These are phyloP conservation scores for Lissocephala sabroskyi DNA, from an alignment of 2,888 invertebrate genomes.

Conservation along the genomic window DNA sequence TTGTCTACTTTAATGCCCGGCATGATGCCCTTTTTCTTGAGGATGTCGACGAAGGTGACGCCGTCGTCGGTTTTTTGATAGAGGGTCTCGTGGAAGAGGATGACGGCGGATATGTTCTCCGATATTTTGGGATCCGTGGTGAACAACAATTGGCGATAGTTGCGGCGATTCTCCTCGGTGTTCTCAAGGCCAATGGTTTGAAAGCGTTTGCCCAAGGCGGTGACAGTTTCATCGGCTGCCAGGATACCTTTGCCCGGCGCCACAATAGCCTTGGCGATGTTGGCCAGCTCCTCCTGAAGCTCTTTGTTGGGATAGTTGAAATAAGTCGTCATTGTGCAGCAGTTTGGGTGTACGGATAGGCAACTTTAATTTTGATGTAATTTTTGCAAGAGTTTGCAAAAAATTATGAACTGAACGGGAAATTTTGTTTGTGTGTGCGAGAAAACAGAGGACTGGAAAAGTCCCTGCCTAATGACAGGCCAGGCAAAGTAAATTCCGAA, in stretches of 20 bases:
- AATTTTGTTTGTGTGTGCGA: too few species aligned
- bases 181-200: conserved; percentile 92
- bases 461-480: too few species aligned
- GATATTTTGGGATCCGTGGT: conserved; percentile 81
- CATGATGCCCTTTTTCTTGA: conserved; percentile 91
- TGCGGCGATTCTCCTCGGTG: conserved; percentile 90
- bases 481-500: too few species aligned
- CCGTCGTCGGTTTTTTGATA: conserved; percentile 95
- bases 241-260: conserved; percentile 97
- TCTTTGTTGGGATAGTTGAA: conserved; percentile 87
- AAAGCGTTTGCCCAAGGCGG: conserved; percentile 73
- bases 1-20: conserved; percentile 98
- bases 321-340: conserved; percentile 84
- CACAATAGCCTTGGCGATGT: conserved; percentile 91
- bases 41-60: conserved; percentile 84
- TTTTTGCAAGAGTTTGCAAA: too few species aligned
- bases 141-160: conserved; percentile 91
- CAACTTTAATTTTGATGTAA: too few species aligned
- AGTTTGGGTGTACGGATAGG: too few species aligned
- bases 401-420: too few species aligned
- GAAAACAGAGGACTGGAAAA: too few species aligned
- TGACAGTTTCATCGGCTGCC: conserved; percentile 96
- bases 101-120: conserved; percentile 95
- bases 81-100: conserved; percentile 97
- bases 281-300: conserved; percentile 88